phyloP scores from a whole-genome alignment of 2,113 vertebrate species.

The Mystacornis crossleyi region DNA sequence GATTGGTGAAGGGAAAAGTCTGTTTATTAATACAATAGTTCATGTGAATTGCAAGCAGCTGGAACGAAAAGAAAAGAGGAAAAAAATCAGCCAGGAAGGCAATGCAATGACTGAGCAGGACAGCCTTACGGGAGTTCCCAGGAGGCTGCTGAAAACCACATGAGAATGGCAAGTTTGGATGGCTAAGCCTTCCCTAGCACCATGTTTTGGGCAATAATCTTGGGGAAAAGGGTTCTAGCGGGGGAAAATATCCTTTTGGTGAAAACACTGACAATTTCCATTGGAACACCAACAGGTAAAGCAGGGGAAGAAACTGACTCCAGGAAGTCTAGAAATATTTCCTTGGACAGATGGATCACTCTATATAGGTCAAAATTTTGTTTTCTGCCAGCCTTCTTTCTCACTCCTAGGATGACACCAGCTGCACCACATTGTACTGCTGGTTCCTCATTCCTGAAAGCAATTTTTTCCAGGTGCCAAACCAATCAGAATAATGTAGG shows the following conservation, averaged over 20 bases:
- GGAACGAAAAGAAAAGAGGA: fast-evolving
- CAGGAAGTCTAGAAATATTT: neutral
- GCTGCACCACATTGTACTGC: neutral
- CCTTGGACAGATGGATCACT: neutral
- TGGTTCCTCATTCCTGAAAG: neutral
- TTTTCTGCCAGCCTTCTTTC: neutral
- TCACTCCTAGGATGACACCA: slow-evolving; percentile 18
- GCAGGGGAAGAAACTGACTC: neutral
- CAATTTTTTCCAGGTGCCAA: neutral
- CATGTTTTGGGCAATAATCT: neutral
- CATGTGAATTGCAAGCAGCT: neutral
- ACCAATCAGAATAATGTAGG: neutral
- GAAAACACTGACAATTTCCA: neutral
- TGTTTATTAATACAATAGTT: slow-evolving; percentile 1
- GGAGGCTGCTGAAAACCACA: neutral
- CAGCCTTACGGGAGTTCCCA: neutral
- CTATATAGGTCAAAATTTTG: slow-evolving; percentile 37
- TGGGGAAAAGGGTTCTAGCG: neutral
- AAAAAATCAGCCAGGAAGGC: neutral
- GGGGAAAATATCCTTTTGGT: neutral
- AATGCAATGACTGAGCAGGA: neutral
- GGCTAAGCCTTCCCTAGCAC: neutral
- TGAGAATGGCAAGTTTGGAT: neutral
- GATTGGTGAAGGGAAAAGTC: neutral
- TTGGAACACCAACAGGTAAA: neutral